Percentiles rank a stretch among this genome's conserved stretches.
Evolutionary conservation across 2,113 vertebrate genomes (phyloP).

Genomic region (Herpailurus yagouaroundi): DNA sequence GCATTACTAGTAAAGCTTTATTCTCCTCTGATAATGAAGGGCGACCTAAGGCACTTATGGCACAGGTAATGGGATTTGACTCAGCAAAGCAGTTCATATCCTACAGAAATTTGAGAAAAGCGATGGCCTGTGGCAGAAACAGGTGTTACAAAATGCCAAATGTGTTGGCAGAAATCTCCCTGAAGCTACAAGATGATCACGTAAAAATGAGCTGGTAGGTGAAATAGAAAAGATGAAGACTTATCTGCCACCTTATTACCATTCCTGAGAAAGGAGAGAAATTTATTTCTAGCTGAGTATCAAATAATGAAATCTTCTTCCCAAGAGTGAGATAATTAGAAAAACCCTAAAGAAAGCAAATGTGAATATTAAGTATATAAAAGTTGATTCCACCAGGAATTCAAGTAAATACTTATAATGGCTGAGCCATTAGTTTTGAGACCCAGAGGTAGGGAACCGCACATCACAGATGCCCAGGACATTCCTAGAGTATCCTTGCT

Average conservation of each 20-base stretch:
- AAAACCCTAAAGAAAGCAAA: conserved; percentile 21
- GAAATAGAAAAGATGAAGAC: neutral
- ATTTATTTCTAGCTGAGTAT: neutral
- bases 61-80: conserved; percentile 42
- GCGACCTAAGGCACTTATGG: neutral
- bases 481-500: neutral
- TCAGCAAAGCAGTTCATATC: conserved; percentile 25
- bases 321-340: conserved; percentile 18
- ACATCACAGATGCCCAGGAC: neutral
- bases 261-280: neutral
- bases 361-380: neutral
- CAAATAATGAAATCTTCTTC: conserved; percentile 43
- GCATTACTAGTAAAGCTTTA: neutral
- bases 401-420: neutral
- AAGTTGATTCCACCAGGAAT: neutral
- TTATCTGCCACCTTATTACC: neutral
- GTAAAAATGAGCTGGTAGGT: neutral
- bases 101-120: conserved; percentile 27
- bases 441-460: too few species aligned
- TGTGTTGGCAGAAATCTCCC: neutral
- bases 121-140: conserved; percentile 29
- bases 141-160: neutral
- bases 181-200: neutral
- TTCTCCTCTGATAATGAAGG: conserved; percentile 20
- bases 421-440: neutral